Percentiles rank a stretch among this genome's conserved stretches.
Evolutionary conservation across 2,113 vertebrate genomes (phyloP).

Genomic region (Fulica atra): DNA sequence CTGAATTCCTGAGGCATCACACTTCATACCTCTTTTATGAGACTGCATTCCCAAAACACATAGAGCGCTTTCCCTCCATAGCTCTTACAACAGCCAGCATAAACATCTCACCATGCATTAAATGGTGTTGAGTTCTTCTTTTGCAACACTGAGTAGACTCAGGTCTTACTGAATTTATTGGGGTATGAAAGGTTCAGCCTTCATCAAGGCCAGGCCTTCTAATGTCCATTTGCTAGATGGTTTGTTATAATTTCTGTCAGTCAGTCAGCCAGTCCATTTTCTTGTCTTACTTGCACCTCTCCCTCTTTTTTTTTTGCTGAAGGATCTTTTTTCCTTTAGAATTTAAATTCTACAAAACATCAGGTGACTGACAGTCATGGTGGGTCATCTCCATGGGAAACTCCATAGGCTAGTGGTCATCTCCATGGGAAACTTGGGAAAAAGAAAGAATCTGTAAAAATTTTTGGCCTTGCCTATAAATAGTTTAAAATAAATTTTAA

Average conservation of each 20-base stretch:
- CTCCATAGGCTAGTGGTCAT: accelerated
- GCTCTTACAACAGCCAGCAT: not conserved
- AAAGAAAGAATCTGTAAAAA: not conserved
- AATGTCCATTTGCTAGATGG: not conserved
- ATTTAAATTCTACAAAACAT: not conserved
- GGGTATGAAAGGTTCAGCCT: not conserved
- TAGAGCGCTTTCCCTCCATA: not conserved
- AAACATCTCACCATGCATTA: not conserved
- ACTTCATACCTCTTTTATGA: not conserved
- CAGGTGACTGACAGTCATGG: not conserved
- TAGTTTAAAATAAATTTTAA: not conserved
- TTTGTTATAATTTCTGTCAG: not conserved
- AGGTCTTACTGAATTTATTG: not conserved
- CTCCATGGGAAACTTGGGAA: not conserved
- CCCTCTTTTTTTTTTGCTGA: not conserved
- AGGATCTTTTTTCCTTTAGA: not conserved
- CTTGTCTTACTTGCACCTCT: not conserved
- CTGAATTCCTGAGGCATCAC: constrained; percentile 27
- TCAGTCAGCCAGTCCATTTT: not conserved
- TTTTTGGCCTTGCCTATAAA: not conserved
- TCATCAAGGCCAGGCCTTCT: not conserved
- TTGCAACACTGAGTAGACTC: not conserved
- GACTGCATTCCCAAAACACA: not conserved
- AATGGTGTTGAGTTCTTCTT: not conserved
- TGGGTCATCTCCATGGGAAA: not conserved